Base-by-base conservation (phyloP, 92 coral and sea anemone species). In the Phymanthus crucifer region DNA sequence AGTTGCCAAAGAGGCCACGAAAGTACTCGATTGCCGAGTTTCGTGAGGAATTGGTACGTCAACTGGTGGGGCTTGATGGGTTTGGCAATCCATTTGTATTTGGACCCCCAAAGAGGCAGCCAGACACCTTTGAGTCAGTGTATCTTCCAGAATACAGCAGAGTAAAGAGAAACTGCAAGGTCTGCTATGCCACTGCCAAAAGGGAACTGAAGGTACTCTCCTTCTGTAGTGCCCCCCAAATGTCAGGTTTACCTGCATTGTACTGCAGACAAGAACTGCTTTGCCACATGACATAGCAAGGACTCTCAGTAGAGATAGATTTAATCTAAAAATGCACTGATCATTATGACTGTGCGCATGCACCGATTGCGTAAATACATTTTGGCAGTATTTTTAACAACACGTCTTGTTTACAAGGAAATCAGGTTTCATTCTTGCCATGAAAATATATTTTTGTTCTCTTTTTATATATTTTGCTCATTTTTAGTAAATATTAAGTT, bases 151-250 rank as follows among this genome's bases (percentile, higher is more conserved):
- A 18, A 27, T 68, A 64, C 33, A 23, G 38, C 12, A 46, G 67
- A n/a, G 38, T 32, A 13, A 82, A 71, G 45, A 54, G 81, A 29
- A 87, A 83, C 35, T 83, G 87, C 17, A 83, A 78, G 58, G 91
- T 83, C 6, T 87, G 91, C 66, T 87, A 87, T 58, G 72, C 14
- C n/a, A 36, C 70, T 32, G 66, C 67, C 29, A 64, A 78, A 71
- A 66, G 29, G 6, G 91, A 45, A 31, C 24, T 48, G 56, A 87
- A 83, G 35, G 84, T 87, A 12, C 3, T 32, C 26, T 26, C 76
- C 4, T 87, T 1, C 77, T 87, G 91, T 56, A 74, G 73, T 87
- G 90, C 84, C 10, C 87, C 80, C 40, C 83, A n/a, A 87, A 38
- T 87, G 90, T 67, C 36, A 71, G 11, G 84, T 61, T 32, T 66